phyloP scores from a whole-genome alignment of 2,888 invertebrate species.

The Cetonia aurata region DNA sequence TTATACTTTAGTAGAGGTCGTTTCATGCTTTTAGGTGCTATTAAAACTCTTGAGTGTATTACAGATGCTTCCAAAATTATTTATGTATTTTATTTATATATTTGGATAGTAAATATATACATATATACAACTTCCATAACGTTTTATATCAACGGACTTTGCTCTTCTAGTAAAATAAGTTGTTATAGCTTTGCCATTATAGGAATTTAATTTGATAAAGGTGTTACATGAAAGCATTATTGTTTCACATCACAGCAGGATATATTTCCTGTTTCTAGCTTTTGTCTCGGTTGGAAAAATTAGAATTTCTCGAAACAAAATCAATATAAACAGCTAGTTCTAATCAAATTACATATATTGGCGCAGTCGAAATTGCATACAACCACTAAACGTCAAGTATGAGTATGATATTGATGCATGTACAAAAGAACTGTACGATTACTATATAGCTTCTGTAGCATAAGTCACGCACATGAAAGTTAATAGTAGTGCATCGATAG shows the following conservation, averaged over 20 bases:
- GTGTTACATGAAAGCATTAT: too few relatives aligned
- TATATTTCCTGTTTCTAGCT: too few relatives aligned
- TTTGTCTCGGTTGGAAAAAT: too few relatives aligned
- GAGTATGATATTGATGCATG: background rate
- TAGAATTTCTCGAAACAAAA: too few relatives aligned
- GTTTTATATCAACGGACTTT: background rate
- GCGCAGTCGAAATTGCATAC: background rate
- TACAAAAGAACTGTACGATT: background rate
- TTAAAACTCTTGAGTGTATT: background rate
- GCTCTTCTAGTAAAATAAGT: too few relatives aligned
- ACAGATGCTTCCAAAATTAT: conserved; percentile 16
- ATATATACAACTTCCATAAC: background rate
- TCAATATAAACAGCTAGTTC: background rate
- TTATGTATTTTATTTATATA: background rate
- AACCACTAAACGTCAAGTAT: background rate
- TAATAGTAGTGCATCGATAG: background rate
- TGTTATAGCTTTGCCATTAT: too few relatives aligned
- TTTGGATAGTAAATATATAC: too few relatives aligned
- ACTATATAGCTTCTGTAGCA: background rate
- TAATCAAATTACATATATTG: background rate
- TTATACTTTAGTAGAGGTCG: too few relatives aligned
- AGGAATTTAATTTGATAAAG: too few relatives aligned
- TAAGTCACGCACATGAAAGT: background rate
- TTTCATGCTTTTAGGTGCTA: conserved; percentile 5
- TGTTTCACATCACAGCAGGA: too few relatives aligned